These are phyloP conservation scores for Lophius americanus DNA, from an alignment of 2,797 vertebrate genomes.

Conservation along the genomic window DNA sequence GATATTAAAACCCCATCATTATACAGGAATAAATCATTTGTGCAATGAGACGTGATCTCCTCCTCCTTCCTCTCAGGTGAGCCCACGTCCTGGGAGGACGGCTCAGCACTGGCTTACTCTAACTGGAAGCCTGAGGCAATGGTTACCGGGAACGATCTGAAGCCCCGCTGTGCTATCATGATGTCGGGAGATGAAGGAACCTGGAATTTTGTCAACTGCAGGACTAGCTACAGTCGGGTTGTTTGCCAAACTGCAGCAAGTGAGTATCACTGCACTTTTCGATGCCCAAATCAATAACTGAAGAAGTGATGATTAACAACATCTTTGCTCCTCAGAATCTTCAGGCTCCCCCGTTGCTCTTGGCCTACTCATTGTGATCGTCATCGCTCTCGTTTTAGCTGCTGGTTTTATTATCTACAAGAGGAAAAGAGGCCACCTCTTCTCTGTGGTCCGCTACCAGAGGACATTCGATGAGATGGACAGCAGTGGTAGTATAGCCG, in stretches of 20 bases:
- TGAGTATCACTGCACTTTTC: constrained; percentile 69
- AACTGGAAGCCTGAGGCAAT: constrained; percentile 81
- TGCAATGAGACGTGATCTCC: neutral
- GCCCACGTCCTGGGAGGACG: constrained; percentile 86
- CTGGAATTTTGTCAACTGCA: constrained; percentile 87
- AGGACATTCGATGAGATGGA: constrained; percentile 78
- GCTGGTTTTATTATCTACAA: constrained; percentile 73
- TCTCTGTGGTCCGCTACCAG: constrained; percentile 78
- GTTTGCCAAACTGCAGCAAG: constrained; percentile 89
- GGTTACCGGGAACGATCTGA: neutral
- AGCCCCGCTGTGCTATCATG: constrained; percentile 84
- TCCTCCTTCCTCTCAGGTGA: constrained; percentile 38
- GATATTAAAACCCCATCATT: too few relatives aligned
- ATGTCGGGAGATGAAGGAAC: constrained; percentile 76
- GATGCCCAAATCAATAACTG: neutral
- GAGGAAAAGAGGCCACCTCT: constrained; percentile 69
- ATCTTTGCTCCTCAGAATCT: constrained; percentile 56
- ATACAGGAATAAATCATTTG: too few relatives aligned
- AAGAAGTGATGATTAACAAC: neutral
- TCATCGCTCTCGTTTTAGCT: constrained; percentile 55
- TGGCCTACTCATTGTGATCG: constrained; percentile 70
- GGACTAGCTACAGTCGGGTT: constrained; percentile 81
- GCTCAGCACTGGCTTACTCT: constrained; percentile 81
- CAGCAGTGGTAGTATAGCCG: constrained; percentile 77
- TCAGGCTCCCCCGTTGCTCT: constrained; percentile 68